These are phyloP conservation scores for Hycleus phaleratus DNA, from an alignment of 1,140 invertebrate genomes.

Conservation along the genomic window DNA sequence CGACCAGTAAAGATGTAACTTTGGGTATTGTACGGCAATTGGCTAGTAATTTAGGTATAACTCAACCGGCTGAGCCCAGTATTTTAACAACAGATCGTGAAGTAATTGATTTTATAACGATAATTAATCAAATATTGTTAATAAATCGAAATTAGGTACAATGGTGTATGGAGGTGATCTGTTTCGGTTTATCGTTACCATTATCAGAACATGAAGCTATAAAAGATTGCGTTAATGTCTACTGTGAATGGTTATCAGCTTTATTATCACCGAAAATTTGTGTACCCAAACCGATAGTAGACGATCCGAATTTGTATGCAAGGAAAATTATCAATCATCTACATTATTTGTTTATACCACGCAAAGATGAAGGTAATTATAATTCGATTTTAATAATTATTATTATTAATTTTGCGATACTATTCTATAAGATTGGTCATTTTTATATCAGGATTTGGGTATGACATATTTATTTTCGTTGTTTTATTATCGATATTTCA, in stretches of 20 bases:
- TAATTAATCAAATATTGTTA: neutral
- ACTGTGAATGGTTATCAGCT: slow-evolving; percentile 92
- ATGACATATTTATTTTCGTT: slow-evolving; percentile 25
- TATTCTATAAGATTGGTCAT: slow-evolving; percentile 71
- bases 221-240: slow-evolving; percentile 92
- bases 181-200: slow-evolving; percentile 85
- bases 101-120: slow-evolving; percentile 40
- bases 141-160: slow-evolving; percentile 47
- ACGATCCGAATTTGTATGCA: slow-evolving; percentile 87
- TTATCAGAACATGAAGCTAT: slow-evolving; percentile 87
- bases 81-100: slow-evolving; percentile 68
- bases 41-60: slow-evolving; percentile 65
- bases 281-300: slow-evolving; percentile 77
- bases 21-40: slow-evolving; percentile 75
- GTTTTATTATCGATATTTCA: slow-evolving; percentile 2
- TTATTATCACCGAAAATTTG: slow-evolving; percentile 76
- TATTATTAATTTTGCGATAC: slow-evolving; percentile 12
- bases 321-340: slow-evolving; percentile 88
- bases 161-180: slow-evolving; percentile 91
- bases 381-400: neutral
- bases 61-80: slow-evolving; percentile 68
- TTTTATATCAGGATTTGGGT: slow-evolving; percentile 82
- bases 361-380: slow-evolving; percentile 77
- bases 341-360: slow-evolving; percentile 92
- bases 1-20: slow-evolving; percentile 73